A percentile compares a stretch with the other conserved stretches of the same genome.
These are phyloP conservation scores for Syritta pipiens DNA, from an alignment of 2,888 invertebrate species.

Conservation along the genomic window DNA sequence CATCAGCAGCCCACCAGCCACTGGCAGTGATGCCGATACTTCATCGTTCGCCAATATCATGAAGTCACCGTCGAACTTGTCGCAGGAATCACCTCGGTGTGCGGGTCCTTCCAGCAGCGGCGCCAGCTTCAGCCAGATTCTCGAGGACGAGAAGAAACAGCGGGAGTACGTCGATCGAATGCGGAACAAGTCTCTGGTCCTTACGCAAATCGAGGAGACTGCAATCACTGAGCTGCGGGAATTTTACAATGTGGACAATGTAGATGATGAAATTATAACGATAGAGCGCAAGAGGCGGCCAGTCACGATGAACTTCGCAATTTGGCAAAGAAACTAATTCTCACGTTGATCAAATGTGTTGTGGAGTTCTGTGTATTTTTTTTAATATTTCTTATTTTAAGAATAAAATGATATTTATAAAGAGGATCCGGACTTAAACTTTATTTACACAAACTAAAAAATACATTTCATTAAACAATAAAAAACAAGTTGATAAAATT, in stretches of 20 bases:
- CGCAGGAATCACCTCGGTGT: constrained; percentile 15
- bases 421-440: constrained; percentile 2
- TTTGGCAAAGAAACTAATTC: constrained; percentile 73
- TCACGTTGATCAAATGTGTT: not conserved
- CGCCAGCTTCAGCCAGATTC: constrained; percentile 81
- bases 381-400: constrained; percentile 24
- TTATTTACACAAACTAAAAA: constrained; percentile 41
- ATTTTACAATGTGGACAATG: constrained; percentile 86
- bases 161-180: constrained; percentile 86
- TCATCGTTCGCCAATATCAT: constrained; percentile 77
- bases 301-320: constrained; percentile 76
- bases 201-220: constrained; percentile 93
- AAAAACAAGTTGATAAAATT: constrained; percentile 8
- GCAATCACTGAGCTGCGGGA: constrained; percentile 89
- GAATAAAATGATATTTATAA: constrained; percentile 26
- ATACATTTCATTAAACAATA: constrained; percentile 3
- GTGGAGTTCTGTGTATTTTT: constrained; percentile 20
- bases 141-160: constrained; percentile 87
- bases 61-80: constrained; percentile 67
- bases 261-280: constrained; percentile 86
- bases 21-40: constrained; percentile 73
- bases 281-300: constrained; percentile 79
- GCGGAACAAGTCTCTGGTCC: constrained; percentile 85
- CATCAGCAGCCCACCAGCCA: constrained; percentile 68
- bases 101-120: constrained; percentile 72